These are phyloP conservation scores for Atta colombica DNA, from an alignment of 1,140 invertebrate species.

Conservation along the genomic window DNA sequence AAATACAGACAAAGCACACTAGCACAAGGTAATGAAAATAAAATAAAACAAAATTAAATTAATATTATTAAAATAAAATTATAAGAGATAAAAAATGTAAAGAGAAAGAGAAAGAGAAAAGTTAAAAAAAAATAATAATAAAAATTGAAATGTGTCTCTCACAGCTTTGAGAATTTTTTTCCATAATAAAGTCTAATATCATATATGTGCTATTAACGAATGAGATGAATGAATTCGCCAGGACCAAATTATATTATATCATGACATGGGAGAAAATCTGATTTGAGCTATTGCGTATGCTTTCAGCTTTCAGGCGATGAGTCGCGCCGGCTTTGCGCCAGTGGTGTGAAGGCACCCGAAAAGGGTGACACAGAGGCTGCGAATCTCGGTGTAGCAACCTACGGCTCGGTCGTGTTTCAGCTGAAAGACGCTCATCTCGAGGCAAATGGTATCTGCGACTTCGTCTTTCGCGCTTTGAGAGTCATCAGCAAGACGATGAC, in stretches of 20 bases:
- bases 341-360: constrained; percentile 86
- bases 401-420: constrained; percentile 93
- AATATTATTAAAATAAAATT: constrained; percentile 15
- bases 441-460: constrained; percentile 91
- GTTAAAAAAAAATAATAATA: not conserved
- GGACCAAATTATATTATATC: constrained; percentile 28
- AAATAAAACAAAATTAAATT: constrained; percentile 22
- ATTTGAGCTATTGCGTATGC: constrained; percentile 30
- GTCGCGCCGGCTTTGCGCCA: constrained; percentile 89
- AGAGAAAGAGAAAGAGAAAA: not conserved
- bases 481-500: constrained; percentile 92
- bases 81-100: not conserved
- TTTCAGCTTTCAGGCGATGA: constrained; percentile 91
- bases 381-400: constrained; percentile 89
- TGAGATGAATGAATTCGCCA: constrained; percentile 23
- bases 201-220: constrained; percentile 32
- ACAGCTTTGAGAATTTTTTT: not conserved
- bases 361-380: constrained; percentile 81
- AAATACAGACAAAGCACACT: constrained; percentile 31
- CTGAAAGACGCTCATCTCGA: constrained; percentile 94
- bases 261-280: constrained; percentile 42
- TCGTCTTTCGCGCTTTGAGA: constrained; percentile 90
- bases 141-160: not conserved
- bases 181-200: not conserved
- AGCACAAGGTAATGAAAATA: not conserved